Base-by-base conservation (phyloP, 2,797 vertebrate genomes). In the Saguinus oedipus region DNA sequence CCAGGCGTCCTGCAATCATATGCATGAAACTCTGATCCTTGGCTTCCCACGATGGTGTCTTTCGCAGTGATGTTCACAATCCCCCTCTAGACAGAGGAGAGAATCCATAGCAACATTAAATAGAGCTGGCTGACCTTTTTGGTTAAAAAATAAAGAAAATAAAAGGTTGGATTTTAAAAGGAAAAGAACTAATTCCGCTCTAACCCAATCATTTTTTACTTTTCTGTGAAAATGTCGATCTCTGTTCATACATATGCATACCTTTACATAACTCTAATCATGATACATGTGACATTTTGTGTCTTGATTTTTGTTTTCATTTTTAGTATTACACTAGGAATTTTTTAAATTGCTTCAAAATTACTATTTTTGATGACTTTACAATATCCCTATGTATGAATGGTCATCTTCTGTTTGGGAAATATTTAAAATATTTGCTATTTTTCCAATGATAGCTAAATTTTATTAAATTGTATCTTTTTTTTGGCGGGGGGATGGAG, bases 291-390 rank as follows among this genome's bases (percentile, higher is more conserved):
- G 61, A n/a, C 22, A 26, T 85, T 74, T 46, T 36, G 4, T 36
- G 27, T 48, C 26, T 94, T 50, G 33, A 80, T 17, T 94, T 59
- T 42, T 4, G 57, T 84, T 94, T 61, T 59, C 88, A 75, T 84
- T 94, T 61, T 59, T 90, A 75, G 30, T 30, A 19, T 87, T 87
- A 13, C 36, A 33, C 1, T 53, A 84, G 61, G 53, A 85, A 80
- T 91, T 76, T 93, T 94, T 81, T 74, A 17, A 33, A n/a, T 59
- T 59, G 19, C 27, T 42, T 87, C 33, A n/a, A 75, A 88, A 86
- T 88, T 5, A 92, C 17, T 22, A 19, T 78, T 85, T 96, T 79
- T 64, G 14, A 68, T 61, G 61, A 48, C 42, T 61, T 44, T 0
- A 33, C 2, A n/a, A 15, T 74, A 82, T 82, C 76, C 19, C 53